These are phyloP conservation scores for Sardinella longiceps DNA, from an alignment of 2,797 vertebrate species.

Conservation along the genomic window DNA sequence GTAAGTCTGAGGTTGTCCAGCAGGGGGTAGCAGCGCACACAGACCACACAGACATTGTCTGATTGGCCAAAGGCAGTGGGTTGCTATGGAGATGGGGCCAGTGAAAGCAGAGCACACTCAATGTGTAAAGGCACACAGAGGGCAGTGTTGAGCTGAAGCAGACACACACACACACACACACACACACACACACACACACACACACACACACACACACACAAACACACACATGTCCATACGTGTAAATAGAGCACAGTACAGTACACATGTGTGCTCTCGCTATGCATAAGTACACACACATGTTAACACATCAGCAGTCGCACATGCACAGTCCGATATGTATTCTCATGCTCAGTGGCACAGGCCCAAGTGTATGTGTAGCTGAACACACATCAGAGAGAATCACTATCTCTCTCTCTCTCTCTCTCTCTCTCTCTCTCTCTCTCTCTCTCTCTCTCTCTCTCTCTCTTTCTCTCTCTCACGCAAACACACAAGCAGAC, in stretches of 20 bases:
- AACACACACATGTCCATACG: conserved; percentile 39
- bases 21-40: conserved; percentile 69
- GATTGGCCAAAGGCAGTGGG: conserved; percentile 57
- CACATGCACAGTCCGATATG: background rate
- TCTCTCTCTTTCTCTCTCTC: background rate
- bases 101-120: conserved; percentile 60
- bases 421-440: background rate
- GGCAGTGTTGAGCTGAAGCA: conserved; percentile 52
- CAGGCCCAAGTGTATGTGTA: background rate
- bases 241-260: no score
- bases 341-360: background rate
- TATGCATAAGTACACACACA: background rate
- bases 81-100: conserved; percentile 71
- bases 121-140: conserved; percentile 50
- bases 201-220: conserved; percentile 60
- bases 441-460: background rate
- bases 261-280: conserved; percentile 34
- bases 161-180: conserved; percentile 28
- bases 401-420: no score
- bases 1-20: conserved; percentile 56
- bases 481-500: background rate
- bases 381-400: background rate
- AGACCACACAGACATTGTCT: conserved; percentile 47
- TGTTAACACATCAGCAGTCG: background rate
- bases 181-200: conserved; percentile 36